Conservation (phyloP, 92 coral and sea anemone genomes). For the Epizoanthus stellaris region DNA sequence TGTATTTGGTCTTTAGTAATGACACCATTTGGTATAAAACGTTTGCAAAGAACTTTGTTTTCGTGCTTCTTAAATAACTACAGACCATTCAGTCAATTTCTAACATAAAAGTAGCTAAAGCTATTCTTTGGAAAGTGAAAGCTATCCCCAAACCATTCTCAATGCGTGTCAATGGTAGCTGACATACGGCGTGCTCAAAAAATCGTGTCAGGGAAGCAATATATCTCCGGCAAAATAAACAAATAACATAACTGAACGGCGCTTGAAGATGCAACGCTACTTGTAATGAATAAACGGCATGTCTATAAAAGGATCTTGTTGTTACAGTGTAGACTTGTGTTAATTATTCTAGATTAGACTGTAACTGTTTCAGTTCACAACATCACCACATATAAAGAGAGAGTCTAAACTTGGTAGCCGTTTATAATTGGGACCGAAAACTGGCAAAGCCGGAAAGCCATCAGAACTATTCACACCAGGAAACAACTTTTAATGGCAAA, state of each 20-base stretch:
- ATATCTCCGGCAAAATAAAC: slow-evolving; percentile 19
- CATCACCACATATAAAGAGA: background rate
- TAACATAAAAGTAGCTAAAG: too few species aligned
- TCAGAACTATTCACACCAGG: background rate
- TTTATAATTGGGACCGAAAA: background rate
- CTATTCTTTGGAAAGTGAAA: too few species aligned
- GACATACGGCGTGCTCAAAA: slow-evolving; percentile 19
- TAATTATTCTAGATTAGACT: slow-evolving; percentile 31
- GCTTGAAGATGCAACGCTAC: background rate
- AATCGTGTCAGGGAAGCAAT: background rate
- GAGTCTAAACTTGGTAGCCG: slow-evolving; percentile 5
- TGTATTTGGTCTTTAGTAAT: too few species aligned
- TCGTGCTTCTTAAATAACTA: too few species aligned
- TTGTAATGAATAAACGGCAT: slow-evolving; percentile 32
- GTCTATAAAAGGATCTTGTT: slow-evolving; percentile 34
- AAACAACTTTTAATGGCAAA: slow-evolving; percentile 17
- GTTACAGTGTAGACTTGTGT: slow-evolving; percentile 24
- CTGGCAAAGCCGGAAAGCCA: slow-evolving; percentile 4
- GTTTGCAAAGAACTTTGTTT: too few species aligned
- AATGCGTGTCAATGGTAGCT: background rate
- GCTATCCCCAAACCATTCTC: background rate
- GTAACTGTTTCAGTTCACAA: slow-evolving; percentile 11
- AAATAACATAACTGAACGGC: slow-evolving; percentile 34
- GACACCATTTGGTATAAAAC: too few species aligned
- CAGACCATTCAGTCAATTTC: too few species aligned